Base-by-base conservation (phyloP, 2,888 invertebrate species). In the Chironomus tentans region DNA sequence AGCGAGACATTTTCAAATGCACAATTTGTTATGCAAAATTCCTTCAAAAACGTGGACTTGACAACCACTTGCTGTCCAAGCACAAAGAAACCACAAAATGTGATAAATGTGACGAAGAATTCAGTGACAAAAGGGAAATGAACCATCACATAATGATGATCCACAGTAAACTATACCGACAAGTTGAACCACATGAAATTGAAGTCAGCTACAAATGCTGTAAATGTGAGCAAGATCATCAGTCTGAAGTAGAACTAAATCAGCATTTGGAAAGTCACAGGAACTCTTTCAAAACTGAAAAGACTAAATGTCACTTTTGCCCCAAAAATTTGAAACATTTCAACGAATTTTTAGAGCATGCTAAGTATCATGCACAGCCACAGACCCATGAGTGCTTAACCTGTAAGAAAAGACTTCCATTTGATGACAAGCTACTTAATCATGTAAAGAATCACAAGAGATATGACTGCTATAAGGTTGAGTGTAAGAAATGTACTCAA, bases 361-460 rank as follows among this genome's bases (percentile, higher is more conserved):
- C 85, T 72, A 86, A 86, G 78, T 82, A 86, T 28, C 89, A 90
- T 79, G 83, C 82, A 3, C 81, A 84, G n/a, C 83, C 85, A 2
- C 86, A 85, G 77, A 85, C 85, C 0, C 85, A 84, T 77, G 83
- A 84, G 70, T 90, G 90, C 81, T 82, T 82, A 4, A 82, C 86
- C 68, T 90, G 90, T 79, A 82, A 85, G 1, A 89, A 88, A 79
- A 84, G 84, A 1, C 90, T 87, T 79, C 84, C 87, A 0, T 82
- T 89, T 69, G 85, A 85, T 1, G 88, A 89, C 70, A 88, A 88
- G 78, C 81, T 89, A 0, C 83, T 83, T 10, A 84, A 86, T 77
- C 90, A 90, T 80, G 83, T 88, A 6, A 12, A 46, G 82, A 87
- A 87, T 78, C 84, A 84, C n/a, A 89, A 89, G 81, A 84, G 84